Base-by-base conservation (phyloP, 2,888 invertebrate species). In the Nomada goodeniana region DNA sequence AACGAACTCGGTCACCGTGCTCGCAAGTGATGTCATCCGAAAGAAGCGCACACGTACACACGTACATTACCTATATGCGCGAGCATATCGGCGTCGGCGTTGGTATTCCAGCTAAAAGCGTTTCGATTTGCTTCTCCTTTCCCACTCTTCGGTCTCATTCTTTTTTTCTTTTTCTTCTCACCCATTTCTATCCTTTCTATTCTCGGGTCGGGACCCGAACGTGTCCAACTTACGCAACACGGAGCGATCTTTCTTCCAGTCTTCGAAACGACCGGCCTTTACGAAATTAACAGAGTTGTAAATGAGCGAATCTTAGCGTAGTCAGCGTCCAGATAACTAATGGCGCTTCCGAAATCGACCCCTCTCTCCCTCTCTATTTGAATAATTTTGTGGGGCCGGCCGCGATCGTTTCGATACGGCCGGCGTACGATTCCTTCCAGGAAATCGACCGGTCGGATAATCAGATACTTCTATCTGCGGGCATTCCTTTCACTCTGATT, bases 211-310 rank as follows among this genome's bases (percentile, higher is more conserved):
- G n/a, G 42, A 55, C 52, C 26, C 23, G 47, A 70, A 50, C 67
- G 53, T 55, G 44, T 26, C 18, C 42, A 23, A 18, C 72, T 80
- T 84, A 55, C 84, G 84, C 69, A 82, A 84, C 47, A 71, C 67
- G 76, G 81, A 80, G 82, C 77, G 15, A 77, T 80, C 86, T 65
- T 63, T 50, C 53, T 53, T 73, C 0, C 18, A 0, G 9, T 1
- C 36, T 73, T 55, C 61, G 68, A 67, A 47, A 76, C 76, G 69
- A 76, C 68, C 61, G 57, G 50, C 70, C 82, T 85, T 84, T 82
- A 88, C 87, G 87, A 89, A 90, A 90, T 89, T 89, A 87, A 90
- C 89, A 85, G 80, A 87, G 84, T 87, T 85, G 86, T 88, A 87
- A 90, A 91, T 86, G 90, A 88, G 82, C 84, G 10, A 69, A 59